Percentiles rank a stretch among this genome's conserved stretches.
These are phyloP conservation scores for Mylabris sibirica DNA, from an alignment of 2,888 invertebrate species.

Conservation along the genomic window DNA sequence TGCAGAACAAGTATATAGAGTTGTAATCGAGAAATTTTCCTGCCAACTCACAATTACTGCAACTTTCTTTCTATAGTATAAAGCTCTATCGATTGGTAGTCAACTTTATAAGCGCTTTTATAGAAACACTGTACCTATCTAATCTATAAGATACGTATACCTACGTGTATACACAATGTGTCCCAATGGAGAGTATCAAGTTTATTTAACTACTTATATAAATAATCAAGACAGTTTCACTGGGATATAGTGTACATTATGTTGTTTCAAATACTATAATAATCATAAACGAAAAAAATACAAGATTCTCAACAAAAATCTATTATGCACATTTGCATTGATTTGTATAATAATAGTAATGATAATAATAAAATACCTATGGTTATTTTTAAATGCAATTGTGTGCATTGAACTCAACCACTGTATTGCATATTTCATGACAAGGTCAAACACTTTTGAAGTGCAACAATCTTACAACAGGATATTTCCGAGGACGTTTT, in stretches of 20 bases:
- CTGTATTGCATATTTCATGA: slow-evolving; percentile 34
- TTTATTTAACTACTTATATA: too few relatives aligned
- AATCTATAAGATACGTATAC: not conserved
- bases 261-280: not conserved
- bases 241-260: not conserved
- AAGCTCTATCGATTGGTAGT: not conserved
- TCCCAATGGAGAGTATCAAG: not conserved
- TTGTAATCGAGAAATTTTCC: slow-evolving; percentile 25
- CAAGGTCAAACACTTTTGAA: slow-evolving; percentile 36
- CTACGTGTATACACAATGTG: not conserved
- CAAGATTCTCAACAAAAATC: not conserved
- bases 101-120: not conserved
- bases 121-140: not conserved
- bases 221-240: not conserved
- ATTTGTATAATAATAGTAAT: slow-evolving; percentile 29
- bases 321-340: slow-evolving; percentile 24
- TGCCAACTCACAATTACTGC: slow-evolving; percentile 34
- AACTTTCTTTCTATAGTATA: slow-evolving; percentile 2
- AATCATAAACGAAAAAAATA: not conserved
- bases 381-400: slow-evolving; percentile 32
- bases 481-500: slow-evolving; percentile 8
- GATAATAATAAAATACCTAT: slow-evolving; percentile 20
- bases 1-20: too few relatives aligned
- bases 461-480: slow-evolving; percentile 18
- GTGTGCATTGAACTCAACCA: slow-evolving; percentile 31